Evolutionary conservation across 1,140 invertebrate species (phyloP).

Genomic region (Brachionus rubens): DNA sequence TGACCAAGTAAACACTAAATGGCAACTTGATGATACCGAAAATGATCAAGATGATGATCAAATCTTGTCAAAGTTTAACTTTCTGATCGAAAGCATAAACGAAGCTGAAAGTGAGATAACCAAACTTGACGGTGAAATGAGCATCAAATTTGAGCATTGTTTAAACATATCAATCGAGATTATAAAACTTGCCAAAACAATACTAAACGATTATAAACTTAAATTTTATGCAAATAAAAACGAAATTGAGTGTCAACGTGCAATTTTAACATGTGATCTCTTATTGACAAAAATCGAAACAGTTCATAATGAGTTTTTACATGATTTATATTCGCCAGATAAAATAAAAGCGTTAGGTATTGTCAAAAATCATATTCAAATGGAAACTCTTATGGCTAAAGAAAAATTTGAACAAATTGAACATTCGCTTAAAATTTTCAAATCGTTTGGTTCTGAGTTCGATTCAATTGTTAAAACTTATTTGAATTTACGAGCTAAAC

Average conservation of each 20-base stretch:
- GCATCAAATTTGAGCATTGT: conserved; percentile 27
- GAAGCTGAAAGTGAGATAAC: not conserved
- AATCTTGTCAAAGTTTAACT: not conserved
- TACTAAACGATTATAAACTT: not conserved
- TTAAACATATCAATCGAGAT: conserved; percentile 18
- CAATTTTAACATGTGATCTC: conserved; percentile 4
- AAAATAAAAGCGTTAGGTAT: not conserved
- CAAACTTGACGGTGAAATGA: not conserved
- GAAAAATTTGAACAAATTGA: not conserved
- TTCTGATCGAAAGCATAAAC: not conserved
- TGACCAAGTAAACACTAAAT: not conserved
- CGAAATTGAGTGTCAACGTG: conserved; percentile 5
- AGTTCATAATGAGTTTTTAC: not conserved
- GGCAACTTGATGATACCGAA: not conserved
- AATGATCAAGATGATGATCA: not conserved
- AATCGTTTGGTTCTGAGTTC: conserved; percentile 6
- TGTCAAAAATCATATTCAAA: conserved; percentile 36
- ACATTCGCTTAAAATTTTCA: conserved; percentile 1
- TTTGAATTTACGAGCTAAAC: conserved; percentile 11
- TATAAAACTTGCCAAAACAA: not conserved
- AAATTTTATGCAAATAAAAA: conserved; percentile 17
- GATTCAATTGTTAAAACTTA: conserved; percentile 26
- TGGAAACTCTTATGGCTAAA: not conserved
- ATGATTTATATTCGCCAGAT: not conserved
- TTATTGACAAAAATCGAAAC: conserved; percentile 17